Conservation (phyloP, 2,888 invertebrate genomes). For the Eilema sororculum region DNA sequence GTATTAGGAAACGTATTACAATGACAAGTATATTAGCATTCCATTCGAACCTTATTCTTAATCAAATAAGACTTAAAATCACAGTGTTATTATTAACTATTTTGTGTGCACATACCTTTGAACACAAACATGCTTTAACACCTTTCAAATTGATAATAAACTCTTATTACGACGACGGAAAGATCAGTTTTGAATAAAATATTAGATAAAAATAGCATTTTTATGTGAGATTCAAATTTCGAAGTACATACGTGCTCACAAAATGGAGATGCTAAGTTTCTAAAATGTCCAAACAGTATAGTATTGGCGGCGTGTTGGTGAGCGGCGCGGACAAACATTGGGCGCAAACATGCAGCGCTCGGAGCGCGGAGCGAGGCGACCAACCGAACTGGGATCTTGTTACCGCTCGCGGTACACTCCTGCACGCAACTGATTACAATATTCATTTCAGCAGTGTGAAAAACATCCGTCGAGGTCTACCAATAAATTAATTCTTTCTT, state of each 20-base stretch:
- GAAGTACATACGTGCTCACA: constrained; percentile 55
- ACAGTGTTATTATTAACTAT: constrained; percentile 51
- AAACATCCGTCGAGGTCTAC: no score
- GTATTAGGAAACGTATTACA: constrained; percentile 54
- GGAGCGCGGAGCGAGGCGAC: constrained; percentile 65
- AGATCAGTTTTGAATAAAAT: neutral
- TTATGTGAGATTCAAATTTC: constrained; percentile 37
- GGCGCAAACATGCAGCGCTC: constrained; percentile 58
- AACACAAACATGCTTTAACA: constrained; percentile 18
- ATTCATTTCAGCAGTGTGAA: no score
- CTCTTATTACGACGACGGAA: constrained; percentile 1
- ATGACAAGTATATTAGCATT: constrained; percentile 52
- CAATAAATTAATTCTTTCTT: no score
- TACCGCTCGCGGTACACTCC: constrained; percentile 60
- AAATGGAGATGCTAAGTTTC: constrained; percentile 81
- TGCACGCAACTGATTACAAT: constrained; percentile 20
- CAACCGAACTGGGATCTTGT: constrained; percentile 71
- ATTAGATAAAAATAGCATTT: constrained; percentile 1
- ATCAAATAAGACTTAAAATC: constrained; percentile 51
- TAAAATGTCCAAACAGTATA: constrained; percentile 77
- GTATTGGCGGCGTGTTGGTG: constrained; percentile 41
- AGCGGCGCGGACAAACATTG: constrained; percentile 55
- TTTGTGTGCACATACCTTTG: constrained; percentile 54
- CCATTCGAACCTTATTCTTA: constrained; percentile 37
- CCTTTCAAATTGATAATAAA: neutral